A percentile compares a stretch with the other conserved stretches of the same genome.
phyloP scores from a whole-genome alignment of 2,888 invertebrate species.

The Spisula subtruncata region DNA sequence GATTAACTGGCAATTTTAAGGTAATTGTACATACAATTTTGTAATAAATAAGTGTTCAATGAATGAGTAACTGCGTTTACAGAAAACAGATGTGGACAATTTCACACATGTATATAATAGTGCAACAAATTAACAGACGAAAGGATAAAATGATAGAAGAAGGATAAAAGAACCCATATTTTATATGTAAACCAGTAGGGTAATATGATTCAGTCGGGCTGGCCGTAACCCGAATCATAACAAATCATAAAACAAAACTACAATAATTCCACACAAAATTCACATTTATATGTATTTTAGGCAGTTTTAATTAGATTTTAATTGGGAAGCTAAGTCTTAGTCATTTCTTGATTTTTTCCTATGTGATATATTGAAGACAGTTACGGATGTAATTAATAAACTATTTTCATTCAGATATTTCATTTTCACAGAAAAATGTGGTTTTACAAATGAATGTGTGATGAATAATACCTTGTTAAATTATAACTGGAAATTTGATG shows the following conservation, averaged over 20 bases:
- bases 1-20: no score
- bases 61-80: background rate
- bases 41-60: background rate
- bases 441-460: background rate
- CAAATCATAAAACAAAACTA: background rate
- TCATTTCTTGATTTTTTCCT: background rate
- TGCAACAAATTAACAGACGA: background rate
- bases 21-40: background rate
- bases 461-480: no score
- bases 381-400: background rate
- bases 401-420: background rate
- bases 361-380: background rate
- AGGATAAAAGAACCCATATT: background rate
- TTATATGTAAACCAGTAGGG: background rate
- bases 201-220: background rate
- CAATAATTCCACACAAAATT: background rate
- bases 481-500: background rate
- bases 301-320: constrained; percentile 7
- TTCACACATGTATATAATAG: background rate
- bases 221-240: background rate
- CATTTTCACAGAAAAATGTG: background rate
- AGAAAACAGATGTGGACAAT: background rate
- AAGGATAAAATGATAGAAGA: background rate
- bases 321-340: background rate
- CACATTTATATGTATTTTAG: background rate